phyloP scores from a whole-genome alignment of 2,797 vertebrate species.

The Chromobotia macracanthus region DNA sequence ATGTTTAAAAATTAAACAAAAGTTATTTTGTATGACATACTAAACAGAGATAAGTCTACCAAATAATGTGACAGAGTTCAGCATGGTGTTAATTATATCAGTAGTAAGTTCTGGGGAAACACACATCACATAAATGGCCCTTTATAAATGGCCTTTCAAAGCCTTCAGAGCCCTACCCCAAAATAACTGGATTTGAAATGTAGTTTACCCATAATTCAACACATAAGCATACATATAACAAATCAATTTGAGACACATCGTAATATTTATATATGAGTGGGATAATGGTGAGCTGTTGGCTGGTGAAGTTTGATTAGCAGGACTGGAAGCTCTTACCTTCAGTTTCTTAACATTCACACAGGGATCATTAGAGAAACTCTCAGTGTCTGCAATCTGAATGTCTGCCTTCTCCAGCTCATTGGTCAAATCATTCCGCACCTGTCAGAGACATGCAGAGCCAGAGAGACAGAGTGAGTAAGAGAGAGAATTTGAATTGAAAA shows the following conservation, averaged over 20 bases:
- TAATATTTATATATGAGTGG: neutral
- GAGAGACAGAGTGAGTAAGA: constrained; percentile 13
- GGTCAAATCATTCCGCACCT: constrained; percentile 98
- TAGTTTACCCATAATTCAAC: neutral
- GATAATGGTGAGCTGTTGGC: neutral
- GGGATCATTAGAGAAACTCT: constrained; percentile 98
- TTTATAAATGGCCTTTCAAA: no score
- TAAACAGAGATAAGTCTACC: no score
- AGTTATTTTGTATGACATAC: no score
- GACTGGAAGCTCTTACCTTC: constrained; percentile 82
- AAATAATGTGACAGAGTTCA: no score
- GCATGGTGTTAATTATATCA: no score
- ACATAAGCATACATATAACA: neutral
- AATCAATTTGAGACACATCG: neutral
- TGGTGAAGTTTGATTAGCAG: neutral
- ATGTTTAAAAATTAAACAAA: no score
- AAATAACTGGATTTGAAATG: no score
- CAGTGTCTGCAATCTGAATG: constrained; percentile 96
- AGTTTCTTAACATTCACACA: constrained; percentile 97
- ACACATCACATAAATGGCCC: no score
- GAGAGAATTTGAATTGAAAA: constrained; percentile 13
- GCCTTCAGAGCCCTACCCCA: no score
- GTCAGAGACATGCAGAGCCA: constrained; percentile 46
- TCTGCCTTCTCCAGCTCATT: constrained; percentile 93
- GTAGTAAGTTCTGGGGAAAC: no score